A percentile compares a stretch with the other conserved stretches of the same genome.
Conservation (phyloP, 2,888 invertebrate species). For the Macropis europaea region DNA sequence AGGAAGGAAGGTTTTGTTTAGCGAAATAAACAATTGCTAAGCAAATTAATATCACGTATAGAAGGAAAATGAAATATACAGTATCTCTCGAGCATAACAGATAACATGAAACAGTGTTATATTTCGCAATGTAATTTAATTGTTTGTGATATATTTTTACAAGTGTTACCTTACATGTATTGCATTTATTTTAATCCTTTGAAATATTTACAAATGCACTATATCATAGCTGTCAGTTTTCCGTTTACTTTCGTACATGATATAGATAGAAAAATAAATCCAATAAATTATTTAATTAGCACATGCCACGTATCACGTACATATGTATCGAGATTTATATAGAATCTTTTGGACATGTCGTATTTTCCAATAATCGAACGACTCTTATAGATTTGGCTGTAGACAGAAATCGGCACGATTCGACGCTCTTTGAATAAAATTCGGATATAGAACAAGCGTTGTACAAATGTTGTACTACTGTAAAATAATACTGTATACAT, state of each 20-base stretch:
- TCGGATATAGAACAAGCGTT: neutral
- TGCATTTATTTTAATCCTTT: conserved; percentile 8
- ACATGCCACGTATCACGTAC: neutral
- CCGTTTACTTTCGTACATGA: neutral
- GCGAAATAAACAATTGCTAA: neutral
- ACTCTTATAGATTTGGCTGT: neutral
- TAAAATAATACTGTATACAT: conserved; percentile 20
- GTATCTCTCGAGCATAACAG: conserved; percentile 2
- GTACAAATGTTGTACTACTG: conserved; percentile 27
- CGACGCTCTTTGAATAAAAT: neutral
- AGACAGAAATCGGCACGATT: neutral
- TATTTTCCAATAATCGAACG: neutral
- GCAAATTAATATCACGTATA: neutral
- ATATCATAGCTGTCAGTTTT: neutral
- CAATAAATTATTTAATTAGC: neutral
- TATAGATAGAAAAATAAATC: neutral
- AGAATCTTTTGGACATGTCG: neutral
- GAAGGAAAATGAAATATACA: neutral
- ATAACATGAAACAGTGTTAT: neutral
- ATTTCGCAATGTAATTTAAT: conserved; percentile 13
- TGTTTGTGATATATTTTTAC: conserved; percentile 28
- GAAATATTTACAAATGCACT: neutral
- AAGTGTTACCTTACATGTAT: conserved; percentile 17
- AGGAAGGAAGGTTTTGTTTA: neutral
- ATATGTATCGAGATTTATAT: neutral